Conservation (phyloP, 2,888 invertebrate species). For the Mesoligia furuncula region DNA sequence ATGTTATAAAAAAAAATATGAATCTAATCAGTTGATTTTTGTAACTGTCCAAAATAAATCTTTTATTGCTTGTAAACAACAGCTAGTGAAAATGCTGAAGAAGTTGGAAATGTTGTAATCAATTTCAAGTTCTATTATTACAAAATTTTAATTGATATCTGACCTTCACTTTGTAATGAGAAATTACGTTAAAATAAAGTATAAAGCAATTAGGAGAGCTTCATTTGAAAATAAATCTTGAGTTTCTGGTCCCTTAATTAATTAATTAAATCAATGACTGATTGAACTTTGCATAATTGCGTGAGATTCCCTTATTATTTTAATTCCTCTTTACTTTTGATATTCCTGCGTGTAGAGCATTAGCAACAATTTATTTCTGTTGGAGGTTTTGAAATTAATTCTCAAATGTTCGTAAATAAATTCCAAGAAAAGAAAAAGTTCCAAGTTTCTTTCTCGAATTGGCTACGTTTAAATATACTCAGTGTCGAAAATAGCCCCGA, state of each 20-base stretch:
- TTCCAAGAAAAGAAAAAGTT: not conserved
- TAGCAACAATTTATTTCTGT: not conserved
- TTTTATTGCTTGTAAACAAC: not conserved
- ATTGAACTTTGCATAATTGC: constrained; percentile 28
- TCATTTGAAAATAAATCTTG: constrained; percentile 19
- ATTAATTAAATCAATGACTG: constrained; percentile 43
- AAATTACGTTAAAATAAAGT: constrained; percentile 12
- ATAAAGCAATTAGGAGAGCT: constrained; percentile 14
- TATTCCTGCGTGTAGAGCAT: not conserved
- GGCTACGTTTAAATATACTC: constrained; percentile 27
- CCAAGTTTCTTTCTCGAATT: constrained; percentile 21
- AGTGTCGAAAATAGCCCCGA: constrained; percentile 7
- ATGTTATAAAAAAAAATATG: too few species aligned
- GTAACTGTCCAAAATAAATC: not conserved
- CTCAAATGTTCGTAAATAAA: not conserved
- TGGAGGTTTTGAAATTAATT: not conserved
- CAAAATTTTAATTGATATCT: constrained; percentile 27
- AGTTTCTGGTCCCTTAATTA: constrained; percentile 20
- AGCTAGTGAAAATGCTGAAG: not conserved
- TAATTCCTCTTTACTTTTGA: not conserved
- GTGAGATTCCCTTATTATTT: constrained; percentile 1
- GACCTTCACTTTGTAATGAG: constrained; percentile 13
- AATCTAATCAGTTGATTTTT: too few species aligned
- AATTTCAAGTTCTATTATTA: constrained; percentile 7
- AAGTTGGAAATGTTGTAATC: constrained; percentile 1